Conservation (phyloP, 2,113 vertebrate genomes). For the Lagopus leucura region DNA sequence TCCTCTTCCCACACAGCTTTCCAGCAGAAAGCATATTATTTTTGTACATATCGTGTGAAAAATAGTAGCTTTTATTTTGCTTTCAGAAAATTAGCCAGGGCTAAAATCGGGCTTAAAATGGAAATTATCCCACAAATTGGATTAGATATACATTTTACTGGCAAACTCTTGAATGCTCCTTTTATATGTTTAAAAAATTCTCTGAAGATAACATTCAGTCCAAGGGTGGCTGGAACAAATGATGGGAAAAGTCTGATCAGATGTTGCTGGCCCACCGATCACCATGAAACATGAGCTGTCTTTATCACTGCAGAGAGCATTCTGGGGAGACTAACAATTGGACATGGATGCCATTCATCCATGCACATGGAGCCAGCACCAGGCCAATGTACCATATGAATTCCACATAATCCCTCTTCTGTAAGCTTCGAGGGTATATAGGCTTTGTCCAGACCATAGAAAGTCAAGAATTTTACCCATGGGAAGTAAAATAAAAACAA, state of each 20-base stretch:
- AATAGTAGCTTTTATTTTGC: constrained; percentile 30
- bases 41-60: neutral
- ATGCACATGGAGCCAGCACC: constrained; percentile 7
- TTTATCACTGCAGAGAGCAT: constrained; percentile 49
- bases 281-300: constrained; percentile 19
- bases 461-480: constrained; percentile 43
- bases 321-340: constrained; percentile 40
- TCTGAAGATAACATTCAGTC: neutral
- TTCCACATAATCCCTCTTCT: constrained; percentile 55
- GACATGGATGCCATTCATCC: constrained; percentile 58
- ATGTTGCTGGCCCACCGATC: neutral
- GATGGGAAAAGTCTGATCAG: constrained; percentile 59
- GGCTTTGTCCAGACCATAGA: constrained; percentile 16
- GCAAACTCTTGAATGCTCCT: neutral
- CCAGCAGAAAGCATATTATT: constrained; percentile 15
- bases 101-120: constrained; percentile 36
- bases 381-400: neutral
- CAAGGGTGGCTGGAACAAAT: constrained; percentile 25
- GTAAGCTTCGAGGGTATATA: neutral
- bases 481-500: constrained; percentile 60
- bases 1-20: constrained; percentile 29
- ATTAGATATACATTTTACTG: constrained; percentile 38
- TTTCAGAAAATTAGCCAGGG: constrained; percentile 14
- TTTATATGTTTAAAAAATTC: neutral
- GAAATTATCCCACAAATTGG: constrained; percentile 31